A percentile compares a stretch with the other conserved stretches of the same genome.
These are phyloP conservation scores for Thymelicus acteon DNA, from an alignment of 2,888 invertebrate species.

Conservation along the genomic window DNA sequence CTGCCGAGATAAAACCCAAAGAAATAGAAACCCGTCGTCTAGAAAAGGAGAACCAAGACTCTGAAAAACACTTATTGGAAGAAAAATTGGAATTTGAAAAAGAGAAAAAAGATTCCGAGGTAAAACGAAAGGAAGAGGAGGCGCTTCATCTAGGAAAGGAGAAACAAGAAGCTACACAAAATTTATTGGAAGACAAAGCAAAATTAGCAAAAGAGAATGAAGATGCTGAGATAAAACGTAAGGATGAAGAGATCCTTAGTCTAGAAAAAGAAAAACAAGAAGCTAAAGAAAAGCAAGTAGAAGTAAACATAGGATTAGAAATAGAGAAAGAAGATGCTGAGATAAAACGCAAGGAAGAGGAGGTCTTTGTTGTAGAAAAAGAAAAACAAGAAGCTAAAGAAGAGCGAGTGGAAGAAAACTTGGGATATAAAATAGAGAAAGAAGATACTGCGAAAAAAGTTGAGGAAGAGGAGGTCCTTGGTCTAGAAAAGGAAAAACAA, in stretches of 20 bases:
- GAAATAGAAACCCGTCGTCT: too few species aligned
- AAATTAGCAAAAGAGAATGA: constrained; percentile 21
- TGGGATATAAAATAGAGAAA: constrained; percentile 14
- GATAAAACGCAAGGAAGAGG: too few species aligned
- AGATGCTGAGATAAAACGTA: constrained; percentile 37
- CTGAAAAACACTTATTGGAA: too few species aligned
- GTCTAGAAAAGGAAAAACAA: too few species aligned
- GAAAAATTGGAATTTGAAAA: too few species aligned
- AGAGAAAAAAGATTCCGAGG: neutral
- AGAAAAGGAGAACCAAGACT: too few species aligned
- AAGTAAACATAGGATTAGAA: neutral
- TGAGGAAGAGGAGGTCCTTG: constrained; percentile 14
- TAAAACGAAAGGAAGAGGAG: constrained; percentile 1
- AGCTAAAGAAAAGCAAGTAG: neutral
- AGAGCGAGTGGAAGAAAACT: neutral
- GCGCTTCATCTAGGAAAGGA: neutral
- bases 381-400: too few species aligned
- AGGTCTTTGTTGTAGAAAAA: too few species aligned
- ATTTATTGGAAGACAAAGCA: neutral
- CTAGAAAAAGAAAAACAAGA: neutral
- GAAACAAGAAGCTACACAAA: constrained; percentile 6
- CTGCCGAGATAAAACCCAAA: too few species aligned
- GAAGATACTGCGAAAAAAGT: constrained; percentile 24
- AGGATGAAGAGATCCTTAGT: constrained; percentile 35
- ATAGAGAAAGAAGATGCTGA: neutral